Base-by-base conservation (phyloP, 1,140 invertebrate genomes). In the Orussus abietinus region DNA sequence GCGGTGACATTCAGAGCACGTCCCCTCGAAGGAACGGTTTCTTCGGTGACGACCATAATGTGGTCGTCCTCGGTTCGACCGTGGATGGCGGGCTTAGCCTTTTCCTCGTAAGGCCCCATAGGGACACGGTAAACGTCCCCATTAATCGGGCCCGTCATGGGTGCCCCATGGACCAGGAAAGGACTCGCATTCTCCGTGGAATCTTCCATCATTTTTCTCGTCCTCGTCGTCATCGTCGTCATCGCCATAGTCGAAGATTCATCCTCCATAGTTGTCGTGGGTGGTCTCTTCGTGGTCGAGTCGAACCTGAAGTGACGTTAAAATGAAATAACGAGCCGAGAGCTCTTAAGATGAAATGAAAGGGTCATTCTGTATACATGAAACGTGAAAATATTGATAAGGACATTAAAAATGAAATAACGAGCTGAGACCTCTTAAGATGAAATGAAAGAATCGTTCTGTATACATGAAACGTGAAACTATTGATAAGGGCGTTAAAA, bases 1-100 rank as follows among this genome's bases (percentile, higher is more conserved):
- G 59, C 55, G 3, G 69, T 57, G 26, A 75, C 55, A 40, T 70
- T 67, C 25, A 74, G 31, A 3, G 66, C 66, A 21, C 72, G 53
- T 4, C 59, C 69, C 19, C 61, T 56, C 12, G 53, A 57, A 3
- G 48, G 38, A 3, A 15, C 12, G 12, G 32, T 28, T 21, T 53
- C 53, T 38, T 42, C 38, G 25, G 47, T 22, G 4, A 21, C 5
- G 5, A 29, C 6, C 12, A 25, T 35, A 34, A 11, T 7, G 20
- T 32, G 29, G 11, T 33, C 9, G 35, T 21, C 1, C 6, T 15
- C 10, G 43, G 44, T 6, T 41, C 44, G 13, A 46, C 37, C 7
- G 30, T 42, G 10, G 11, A 3, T 15, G n/a, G 28, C 9, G 7
- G 6, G 1, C 18, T 12, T 5, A 35, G 18, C 1, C 35, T 32